Evolutionary conservation across 2,888 invertebrate genomes (phyloP), one percentile per base, ranked within the genome.

Genomic region (Halocaridina rubra): DNA sequence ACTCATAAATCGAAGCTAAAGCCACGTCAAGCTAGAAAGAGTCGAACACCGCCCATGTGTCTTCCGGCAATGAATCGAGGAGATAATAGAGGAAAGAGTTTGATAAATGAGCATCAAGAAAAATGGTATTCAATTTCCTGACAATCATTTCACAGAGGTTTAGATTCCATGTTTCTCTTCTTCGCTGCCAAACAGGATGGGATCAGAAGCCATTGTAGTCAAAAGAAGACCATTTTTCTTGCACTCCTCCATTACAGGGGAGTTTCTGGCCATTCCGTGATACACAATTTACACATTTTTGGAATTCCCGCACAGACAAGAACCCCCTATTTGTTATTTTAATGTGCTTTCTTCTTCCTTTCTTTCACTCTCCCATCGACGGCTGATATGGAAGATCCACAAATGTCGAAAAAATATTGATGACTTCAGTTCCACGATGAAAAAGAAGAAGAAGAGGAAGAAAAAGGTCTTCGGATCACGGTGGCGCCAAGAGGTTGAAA

Each of bases 41-140:
- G 76, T 75, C 81, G 81, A 81, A 81, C 53, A 27, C 81, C 39
- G 39, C 75, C 81, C 59, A 75, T 76, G 81, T 76, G 81, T 81
- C 81, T 81, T 81, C 81, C 81, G 81, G 81, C 81, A 81, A 81
- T 81, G 81, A 81, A 81, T 81, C 81, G 81, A 76, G 46, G 57
- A 81, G 76, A 81, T 75, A 81, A 81, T 81, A 61, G 81, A 27
- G 69, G 81, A 81, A 76, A 81, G 81, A 81, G 81, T 81, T 81
- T 81, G 81, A 81, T 81, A 81, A 69, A 81, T 81, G 81, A 81
- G 81, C 81, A 81, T 81, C 81, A 81, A 81, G 81, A 81, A 81
- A 81, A 81, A 81, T 81, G 81, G 81, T 81, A 81, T 81, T 81
- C 81, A 81, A 81, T 81, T 81, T 81, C 81, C 81, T 81, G 81